Base-by-base conservation (phyloP, 2,113 vertebrate genomes). In the Columbina picui region DNA sequence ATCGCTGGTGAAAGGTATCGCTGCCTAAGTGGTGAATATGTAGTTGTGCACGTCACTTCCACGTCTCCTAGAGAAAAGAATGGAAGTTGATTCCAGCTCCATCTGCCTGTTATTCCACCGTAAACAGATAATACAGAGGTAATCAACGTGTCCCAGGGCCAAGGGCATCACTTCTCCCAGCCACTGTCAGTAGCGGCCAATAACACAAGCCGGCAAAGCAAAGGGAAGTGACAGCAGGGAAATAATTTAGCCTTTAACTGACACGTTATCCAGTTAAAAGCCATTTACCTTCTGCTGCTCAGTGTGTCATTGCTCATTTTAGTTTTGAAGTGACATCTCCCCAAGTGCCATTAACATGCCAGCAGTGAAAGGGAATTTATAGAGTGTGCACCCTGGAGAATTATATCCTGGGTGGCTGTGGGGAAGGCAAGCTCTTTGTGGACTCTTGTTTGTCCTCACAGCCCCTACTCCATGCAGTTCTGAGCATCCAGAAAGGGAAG, bases 261-360 rank as follows among this genome's bases (percentile, higher is more conserved):
- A 97, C 97, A 97, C 41, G 47, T 95, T 97, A 90, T 90, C 96
- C 96, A 95, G 97, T 97, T 97, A 97, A 97, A 97, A 97, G 95
- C 93, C 96, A 95, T 97, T 97, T 97, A 97, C 96, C 95, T 97
- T 97, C 96, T 96, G 96, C 96, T 94, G 93, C 79, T 96, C 6
- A 7, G 29, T 56, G 78, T 96, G 95, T 93, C 96, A 94, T 71
- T 96, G 96, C 84, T 97, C 96, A 84, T 97, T 97, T 93, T 78
- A 52, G 76, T 89, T 87, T 69, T 92, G 84, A 81, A 93, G 95
- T 94, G 97, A 97, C 96, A 93, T 95, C 55, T 96, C 93, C 95
- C 89, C 96, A 85, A 20, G 92, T 27, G 63, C 81, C 91, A 94
- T 71, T 36, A 95, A 74, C 38, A 65, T 64, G 92, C 92, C 68